Evolutionary conservation across 2,888 invertebrate genomes (phyloP).

Genomic region (Rhamphomyia laevipes): DNA sequence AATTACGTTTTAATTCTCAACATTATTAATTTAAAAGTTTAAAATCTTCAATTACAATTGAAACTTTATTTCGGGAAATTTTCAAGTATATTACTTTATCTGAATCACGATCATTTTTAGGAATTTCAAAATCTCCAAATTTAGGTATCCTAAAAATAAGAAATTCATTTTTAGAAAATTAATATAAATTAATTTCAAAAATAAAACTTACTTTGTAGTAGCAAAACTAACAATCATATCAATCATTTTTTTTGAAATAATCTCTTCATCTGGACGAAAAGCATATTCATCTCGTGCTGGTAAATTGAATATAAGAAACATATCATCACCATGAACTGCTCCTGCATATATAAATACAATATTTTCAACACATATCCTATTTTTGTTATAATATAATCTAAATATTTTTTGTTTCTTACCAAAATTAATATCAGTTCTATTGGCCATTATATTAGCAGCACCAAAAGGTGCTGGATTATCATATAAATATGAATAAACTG

Average conservation of each 20-base stretch:
- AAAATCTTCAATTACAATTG: neutral
- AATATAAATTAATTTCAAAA: neutral
- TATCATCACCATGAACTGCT: neutral
- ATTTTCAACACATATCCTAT: neutral
- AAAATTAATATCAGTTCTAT: slow-evolving; percentile 35
- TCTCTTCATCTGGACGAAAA: neutral
- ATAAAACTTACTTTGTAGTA: neutral
- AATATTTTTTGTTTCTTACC: slow-evolving; percentile 37
- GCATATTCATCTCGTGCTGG: neutral
- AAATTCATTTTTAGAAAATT: neutral
- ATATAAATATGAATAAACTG: slow-evolving; percentile 52
- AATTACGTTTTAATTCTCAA: too few species aligned
- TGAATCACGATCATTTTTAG: neutral
- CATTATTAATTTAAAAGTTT: neutral
- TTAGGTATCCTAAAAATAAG: neutral
- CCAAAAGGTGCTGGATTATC: slow-evolving; percentile 45
- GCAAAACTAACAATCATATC: neutral
- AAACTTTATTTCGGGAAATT: neutral
- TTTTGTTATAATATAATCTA: too few species aligned
- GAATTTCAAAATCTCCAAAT: neutral
- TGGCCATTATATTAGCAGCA: slow-evolving; percentile 41
- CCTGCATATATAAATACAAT: neutral
- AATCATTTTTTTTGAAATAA: neutral
- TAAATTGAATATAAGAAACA: neutral
- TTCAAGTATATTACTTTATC: neutral